phyloP scores from a whole-genome alignment of 2,888 invertebrate species.

The Argyresthia goedartella region DNA sequence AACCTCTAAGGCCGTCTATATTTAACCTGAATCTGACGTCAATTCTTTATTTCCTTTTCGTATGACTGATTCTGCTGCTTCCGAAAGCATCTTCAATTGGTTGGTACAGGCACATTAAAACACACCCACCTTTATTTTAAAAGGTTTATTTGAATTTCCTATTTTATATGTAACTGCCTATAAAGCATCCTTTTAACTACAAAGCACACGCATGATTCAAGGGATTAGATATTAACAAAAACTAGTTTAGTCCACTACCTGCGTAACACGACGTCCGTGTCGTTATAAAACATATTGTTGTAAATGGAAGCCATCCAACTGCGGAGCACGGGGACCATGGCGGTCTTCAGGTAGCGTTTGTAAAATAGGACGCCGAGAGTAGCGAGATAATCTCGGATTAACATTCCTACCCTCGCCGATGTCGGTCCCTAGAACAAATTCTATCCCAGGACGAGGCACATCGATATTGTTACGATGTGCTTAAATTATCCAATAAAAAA shows the following conservation, averaged over 20 bases:
- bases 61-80: not conserved
- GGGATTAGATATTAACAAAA: slow-evolving; percentile 26
- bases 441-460: slow-evolving; percentile 21
- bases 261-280: slow-evolving; percentile 24
- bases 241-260: slow-evolving; percentile 37
- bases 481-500: slow-evolving; percentile 61
- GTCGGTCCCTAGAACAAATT: slow-evolving; percentile 24
- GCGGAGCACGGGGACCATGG: slow-evolving; percentile 33
- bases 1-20: not conserved
- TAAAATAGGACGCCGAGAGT: slow-evolving; percentile 53
- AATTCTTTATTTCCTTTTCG: not conserved
- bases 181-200: slow-evolving; percentile 4
- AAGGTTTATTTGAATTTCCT: not conserved
- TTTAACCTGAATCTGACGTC: not conserved
- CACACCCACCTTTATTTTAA: too few species aligned
- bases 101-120: too few species aligned
- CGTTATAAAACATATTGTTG: slow-evolving; percentile 31
- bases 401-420: slow-evolving; percentile 47
- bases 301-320: slow-evolving; percentile 53
- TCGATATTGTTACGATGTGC: slow-evolving; percentile 32
- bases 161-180: not conserved
- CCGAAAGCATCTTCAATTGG: too few species aligned
- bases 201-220: slow-evolving; percentile 15
- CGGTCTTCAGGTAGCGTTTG: slow-evolving; percentile 54
- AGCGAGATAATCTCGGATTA: slow-evolving; percentile 61